A percentile compares a stretch with the other conserved stretches of the same genome.
phyloP scores from a whole-genome alignment of 2,888 invertebrate species.

The Seira musarum region DNA sequence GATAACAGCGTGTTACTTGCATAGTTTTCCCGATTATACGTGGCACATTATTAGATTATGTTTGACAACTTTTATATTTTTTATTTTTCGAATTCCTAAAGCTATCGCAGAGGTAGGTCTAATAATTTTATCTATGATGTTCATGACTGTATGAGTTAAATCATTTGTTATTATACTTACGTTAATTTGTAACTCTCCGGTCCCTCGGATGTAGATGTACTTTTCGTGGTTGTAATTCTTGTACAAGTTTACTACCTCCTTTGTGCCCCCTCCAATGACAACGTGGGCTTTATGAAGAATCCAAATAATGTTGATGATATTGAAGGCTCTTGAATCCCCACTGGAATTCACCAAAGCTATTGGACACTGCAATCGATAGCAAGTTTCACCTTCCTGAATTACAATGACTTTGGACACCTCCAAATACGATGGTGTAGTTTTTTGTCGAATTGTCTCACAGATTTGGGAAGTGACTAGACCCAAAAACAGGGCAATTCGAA shows the following conservation, averaged over 20 bases:
- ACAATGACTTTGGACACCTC: neutral
- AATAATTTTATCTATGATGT: too few species aligned
- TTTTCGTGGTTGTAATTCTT: neutral
- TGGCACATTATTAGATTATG: too few species aligned
- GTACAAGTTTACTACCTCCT: neutral
- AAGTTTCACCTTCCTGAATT: neutral
- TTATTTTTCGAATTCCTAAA: too few species aligned
- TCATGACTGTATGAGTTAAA: too few species aligned
- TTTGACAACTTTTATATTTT: too few species aligned
- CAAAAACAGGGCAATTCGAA: too few species aligned
- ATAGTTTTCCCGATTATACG: too few species aligned
- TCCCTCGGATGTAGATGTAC: neutral
- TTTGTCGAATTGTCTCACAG: too few species aligned
- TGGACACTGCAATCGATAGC: neutral
- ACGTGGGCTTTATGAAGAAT: neutral
- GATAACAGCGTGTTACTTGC: too few species aligned
- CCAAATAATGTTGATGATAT: neutral
- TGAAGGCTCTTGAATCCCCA: neutral
- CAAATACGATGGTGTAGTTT: neutral
- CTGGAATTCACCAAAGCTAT: neutral
- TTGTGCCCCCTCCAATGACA: neutral
- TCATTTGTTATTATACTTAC: too few species aligned
- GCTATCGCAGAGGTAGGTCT: too few species aligned
- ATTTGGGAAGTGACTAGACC: too few species aligned
- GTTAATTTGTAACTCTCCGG: neutral